A percentile compares a stretch with the other conserved stretches of the same genome.
Evolutionary conservation across 2,888 invertebrate species (phyloP).

Genomic region (Pyrrhosoma nymphula): DNA sequence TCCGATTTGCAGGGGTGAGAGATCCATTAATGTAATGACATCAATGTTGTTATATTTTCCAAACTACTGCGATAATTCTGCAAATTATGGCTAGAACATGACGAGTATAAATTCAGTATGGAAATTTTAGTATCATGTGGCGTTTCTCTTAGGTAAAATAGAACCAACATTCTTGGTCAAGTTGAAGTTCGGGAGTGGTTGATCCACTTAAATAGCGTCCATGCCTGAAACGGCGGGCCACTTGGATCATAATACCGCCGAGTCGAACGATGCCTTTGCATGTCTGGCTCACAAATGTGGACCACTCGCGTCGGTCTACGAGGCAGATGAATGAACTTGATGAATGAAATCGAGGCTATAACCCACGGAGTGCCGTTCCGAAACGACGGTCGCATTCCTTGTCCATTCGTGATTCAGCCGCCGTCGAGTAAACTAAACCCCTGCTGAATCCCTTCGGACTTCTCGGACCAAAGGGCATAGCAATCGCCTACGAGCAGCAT

Average conservation of each 20-base stretch:
- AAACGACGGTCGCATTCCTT: neutral
- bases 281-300: neutral
- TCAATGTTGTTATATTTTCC: too few species aligned
- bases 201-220: neutral
- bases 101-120: too few species aligned
- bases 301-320: neutral
- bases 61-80: too few species aligned
- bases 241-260: neutral
- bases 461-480: neutral
- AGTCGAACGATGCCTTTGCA: neutral
- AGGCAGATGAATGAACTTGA: conserved; percentile 10
- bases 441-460: neutral
- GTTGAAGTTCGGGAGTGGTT: neutral
- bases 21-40: too few species aligned
- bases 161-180: neutral
- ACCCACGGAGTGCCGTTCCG: neutral
- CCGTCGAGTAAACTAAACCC: neutral
- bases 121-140: too few species aligned
- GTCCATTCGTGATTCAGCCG: neutral
- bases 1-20: too few species aligned
- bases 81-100: too few species aligned
- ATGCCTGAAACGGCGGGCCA: neutral
- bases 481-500: neutral
- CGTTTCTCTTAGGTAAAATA: too few species aligned
- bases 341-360: neutral